Percentiles rank a stretch among this genome's conserved stretches.
Evolutionary conservation across 2,888 invertebrate species (phyloP).

Genomic region (Sinopyrophorus schimmeli): DNA sequence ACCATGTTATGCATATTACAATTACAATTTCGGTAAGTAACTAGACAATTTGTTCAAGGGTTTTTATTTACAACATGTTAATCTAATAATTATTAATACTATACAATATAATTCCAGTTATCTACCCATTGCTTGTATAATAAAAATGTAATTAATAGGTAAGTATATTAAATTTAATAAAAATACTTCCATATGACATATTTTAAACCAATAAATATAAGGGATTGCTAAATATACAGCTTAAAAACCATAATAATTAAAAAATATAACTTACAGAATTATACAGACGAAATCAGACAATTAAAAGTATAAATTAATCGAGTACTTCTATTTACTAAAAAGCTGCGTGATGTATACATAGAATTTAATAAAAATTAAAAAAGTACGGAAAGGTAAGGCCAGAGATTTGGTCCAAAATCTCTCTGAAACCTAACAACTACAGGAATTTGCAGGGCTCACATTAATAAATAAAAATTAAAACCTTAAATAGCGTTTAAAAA

Average conservation of each 20-base stretch:
- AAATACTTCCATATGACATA: constrained; percentile 40
- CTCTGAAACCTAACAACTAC: constrained; percentile 24
- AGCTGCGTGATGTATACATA: constrained; percentile 21
- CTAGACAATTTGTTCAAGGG: constrained; percentile 32
- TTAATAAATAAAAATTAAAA: constrained; percentile 24
- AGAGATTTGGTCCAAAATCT: constrained; percentile 30
- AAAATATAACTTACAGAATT: constrained; percentile 16
- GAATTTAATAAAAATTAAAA: constrained; percentile 18
- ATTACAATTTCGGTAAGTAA: no score
- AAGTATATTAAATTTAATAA: constrained; percentile 51
- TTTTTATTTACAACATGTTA: constrained; percentile 56
- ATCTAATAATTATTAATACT: constrained; percentile 54
- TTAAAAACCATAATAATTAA: constrained; percentile 20
- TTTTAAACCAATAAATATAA: constrained; percentile 25
- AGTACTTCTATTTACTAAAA: constrained; percentile 28
- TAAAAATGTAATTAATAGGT: constrained; percentile 52
- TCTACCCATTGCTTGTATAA: constrained; percentile 49
- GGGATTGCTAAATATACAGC: constrained; percentile 17
- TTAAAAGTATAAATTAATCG: constrained; percentile 20
- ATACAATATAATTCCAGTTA: constrained; percentile 55
- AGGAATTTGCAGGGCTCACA: constrained; percentile 33
- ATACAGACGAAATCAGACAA: neutral
- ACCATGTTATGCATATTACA: no score
- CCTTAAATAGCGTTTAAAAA: constrained; percentile 14
- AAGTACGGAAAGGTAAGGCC: constrained; percentile 25